Evolutionary conservation across 2,113 vertebrate species (phyloP), one percentile per base, ranked within the genome.

Genomic region (Malurus elegans): DNA sequence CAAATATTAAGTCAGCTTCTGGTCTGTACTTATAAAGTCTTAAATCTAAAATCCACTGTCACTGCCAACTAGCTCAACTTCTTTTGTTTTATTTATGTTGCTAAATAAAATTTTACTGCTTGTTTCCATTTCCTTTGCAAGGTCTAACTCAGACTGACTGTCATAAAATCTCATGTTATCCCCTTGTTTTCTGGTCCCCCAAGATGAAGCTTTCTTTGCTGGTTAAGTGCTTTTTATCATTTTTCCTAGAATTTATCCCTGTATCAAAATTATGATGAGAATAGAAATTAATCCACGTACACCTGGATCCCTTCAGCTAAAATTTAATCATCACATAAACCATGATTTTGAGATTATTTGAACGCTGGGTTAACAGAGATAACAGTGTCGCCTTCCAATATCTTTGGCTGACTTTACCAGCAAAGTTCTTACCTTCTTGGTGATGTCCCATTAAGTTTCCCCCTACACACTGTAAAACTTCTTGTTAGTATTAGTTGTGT

Each of bases 111-210:
- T 85, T 87, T 92, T 82, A 72, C 50, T 69, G 28, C 58, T 85
- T 93, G 40, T 86, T 95, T 90, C 82, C 9, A 70, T 96, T 88
- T 94, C 79, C 66, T 76, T 73, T 93, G 62, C 28, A 69, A 88
- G 25, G 53, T 85, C 40, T 85, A 88, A 88, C 74, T 85, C 50
- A 69, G 62, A 19, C 56, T 93, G 66, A 76, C 36, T 92, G 79
- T 62, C 75, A 42, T 42, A 74, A 94, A 50, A 57, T 85, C 19
- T 67, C 24, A 75, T 24, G 90, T 92, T 47, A 90, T 40, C 25
- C 16, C 17, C 82, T 75, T 2, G 3, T 31, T 65, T 93, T 87
- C 44, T 79, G 78, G 50, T 40, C 26, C 72, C 69, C 74, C 74
- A 90, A 85, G 81, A 48, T 48, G 36, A 12, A 36, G 34, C 14